Percentiles rank a stretch among this genome's conserved stretches.
These are phyloP conservation scores for Herpetotheres cachinnans DNA, from an alignment of 2,113 vertebrate species.

Conservation along the genomic window DNA sequence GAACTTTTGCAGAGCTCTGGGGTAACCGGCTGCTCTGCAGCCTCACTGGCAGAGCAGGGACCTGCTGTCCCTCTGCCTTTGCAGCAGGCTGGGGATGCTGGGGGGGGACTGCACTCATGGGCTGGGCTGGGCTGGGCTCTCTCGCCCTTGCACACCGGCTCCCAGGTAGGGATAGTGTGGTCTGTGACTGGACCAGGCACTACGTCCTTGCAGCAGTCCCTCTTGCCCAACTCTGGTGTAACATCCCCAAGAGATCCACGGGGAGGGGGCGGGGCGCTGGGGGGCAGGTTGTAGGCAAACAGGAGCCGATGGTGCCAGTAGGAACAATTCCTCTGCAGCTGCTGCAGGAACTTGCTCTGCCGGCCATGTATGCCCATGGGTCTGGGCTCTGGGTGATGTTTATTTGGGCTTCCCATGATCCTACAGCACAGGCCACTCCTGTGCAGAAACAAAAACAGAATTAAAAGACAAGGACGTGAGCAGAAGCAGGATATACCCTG, in stretches of 20 bases:
- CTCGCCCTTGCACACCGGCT: fast-evolving
- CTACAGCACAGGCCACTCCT: not conserved
- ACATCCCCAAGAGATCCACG: not conserved
- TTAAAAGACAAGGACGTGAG: not conserved
- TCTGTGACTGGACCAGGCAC: fast-evolving
- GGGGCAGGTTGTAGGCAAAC: not conserved
- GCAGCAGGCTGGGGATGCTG: not conserved
- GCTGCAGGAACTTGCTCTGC: not conserved
- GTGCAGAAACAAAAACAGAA: not conserved
- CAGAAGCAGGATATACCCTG: not conserved
- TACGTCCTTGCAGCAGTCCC: not conserved
- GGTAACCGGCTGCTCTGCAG: not conserved
- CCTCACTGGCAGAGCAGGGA: fast-evolving
- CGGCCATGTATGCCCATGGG: fast-evolving
- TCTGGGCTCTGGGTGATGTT: not conserved
- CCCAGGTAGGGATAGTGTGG: not conserved
- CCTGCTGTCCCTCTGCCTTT: not conserved
- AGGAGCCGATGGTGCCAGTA: not conserved
- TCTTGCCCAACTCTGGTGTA: fast-evolving
- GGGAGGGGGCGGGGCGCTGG: too few species aligned
- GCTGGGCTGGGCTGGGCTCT: not conserved
- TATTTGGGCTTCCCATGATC: not conserved
- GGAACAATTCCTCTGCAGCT: not conserved
- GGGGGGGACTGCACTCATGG: fast-evolving
- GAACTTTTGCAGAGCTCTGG: not conserved